phyloP scores from a whole-genome alignment of 2,113 vertebrate genomes.

The Acanthochromis polyacanthus region DNA sequence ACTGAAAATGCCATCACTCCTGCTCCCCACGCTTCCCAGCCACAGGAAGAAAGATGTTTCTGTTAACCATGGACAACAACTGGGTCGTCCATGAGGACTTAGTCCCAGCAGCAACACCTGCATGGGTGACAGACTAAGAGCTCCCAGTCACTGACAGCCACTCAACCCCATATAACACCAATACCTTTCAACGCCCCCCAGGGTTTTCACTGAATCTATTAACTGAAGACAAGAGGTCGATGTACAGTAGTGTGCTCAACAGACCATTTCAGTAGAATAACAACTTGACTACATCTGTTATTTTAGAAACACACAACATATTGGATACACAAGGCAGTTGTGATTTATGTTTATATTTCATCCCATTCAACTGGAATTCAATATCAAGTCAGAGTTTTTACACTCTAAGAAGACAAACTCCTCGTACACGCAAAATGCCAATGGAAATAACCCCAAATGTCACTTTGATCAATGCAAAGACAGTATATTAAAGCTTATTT shows the following conservation, averaged over 20 bases:
- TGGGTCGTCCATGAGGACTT: not conserved
- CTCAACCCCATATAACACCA: constrained; percentile 39
- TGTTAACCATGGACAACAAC: not conserved
- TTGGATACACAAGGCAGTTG: constrained; percentile 14
- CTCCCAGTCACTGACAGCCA: constrained; percentile 27
- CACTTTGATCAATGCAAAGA: constrained; percentile 10
- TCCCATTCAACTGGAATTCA: constrained; percentile 48
- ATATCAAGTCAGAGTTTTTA: constrained; percentile 32
- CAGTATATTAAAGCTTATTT: constrained; percentile 12
- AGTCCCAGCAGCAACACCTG: constrained; percentile 43
- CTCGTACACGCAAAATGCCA: not conserved
- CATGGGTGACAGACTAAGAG: constrained; percentile 52
- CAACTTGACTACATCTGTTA: constrained; percentile 51
- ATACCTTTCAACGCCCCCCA: constrained; percentile 38
- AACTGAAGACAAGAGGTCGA: constrained; percentile 54
- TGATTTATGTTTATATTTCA: constrained; percentile 48
- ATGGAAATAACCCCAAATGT: constrained; percentile 7
- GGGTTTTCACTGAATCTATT: constrained; percentile 61
- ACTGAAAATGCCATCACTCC: not conserved
- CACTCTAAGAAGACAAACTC: constrained; percentile 17
- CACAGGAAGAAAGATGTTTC: not conserved
- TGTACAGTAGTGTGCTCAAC: constrained; percentile 58
- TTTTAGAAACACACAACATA: constrained; percentile 29
- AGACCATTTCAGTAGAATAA: constrained; percentile 37
- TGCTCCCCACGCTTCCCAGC: not conserved